Percentiles rank a stretch among this genome's conserved stretches.
Conservation (phyloP, 2,888 invertebrate genomes). For the Polydrusus pterygomalis region DNA sequence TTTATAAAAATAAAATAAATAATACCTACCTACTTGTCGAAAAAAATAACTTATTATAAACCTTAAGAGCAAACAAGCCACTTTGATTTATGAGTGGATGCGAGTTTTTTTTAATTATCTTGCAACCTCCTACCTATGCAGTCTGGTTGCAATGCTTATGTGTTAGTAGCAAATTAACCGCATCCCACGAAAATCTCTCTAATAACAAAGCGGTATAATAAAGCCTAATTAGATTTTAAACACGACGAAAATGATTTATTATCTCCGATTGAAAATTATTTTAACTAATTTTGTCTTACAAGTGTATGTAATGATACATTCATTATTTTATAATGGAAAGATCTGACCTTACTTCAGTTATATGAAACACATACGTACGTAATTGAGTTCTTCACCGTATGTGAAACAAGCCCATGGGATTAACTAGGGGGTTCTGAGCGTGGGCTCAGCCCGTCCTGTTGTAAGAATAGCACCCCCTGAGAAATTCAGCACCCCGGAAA, state of each 20-base stretch:
- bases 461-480: too few species aligned
- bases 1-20: too few species aligned
- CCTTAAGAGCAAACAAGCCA: background rate
- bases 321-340: background rate
- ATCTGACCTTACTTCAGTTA: too few species aligned
- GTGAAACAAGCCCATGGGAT: too few species aligned
- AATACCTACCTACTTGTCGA: too few species aligned
- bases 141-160: background rate
- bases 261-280: slow-evolving; percentile 3
- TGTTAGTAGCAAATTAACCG: background rate
- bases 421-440: too few species aligned
- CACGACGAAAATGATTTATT: slow-evolving; percentile 3
- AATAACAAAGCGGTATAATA: slow-evolving; percentile 26
- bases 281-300: background rate
- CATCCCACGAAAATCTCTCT: slow-evolving; percentile 11
- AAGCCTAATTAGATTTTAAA: slow-evolving; percentile 5
- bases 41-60: too few species aligned
- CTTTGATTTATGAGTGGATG: background rate
- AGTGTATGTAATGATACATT: background rate
- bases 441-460: too few species aligned
- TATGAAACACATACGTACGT: too few species aligned
- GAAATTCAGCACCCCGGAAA: too few species aligned
- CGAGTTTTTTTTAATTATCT: background rate
- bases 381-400: too few species aligned
- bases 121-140: slow-evolving; percentile 1